phyloP scores from a whole-genome alignment of 2,797 vertebrate genomes.

The Falco naumanni region DNA sequence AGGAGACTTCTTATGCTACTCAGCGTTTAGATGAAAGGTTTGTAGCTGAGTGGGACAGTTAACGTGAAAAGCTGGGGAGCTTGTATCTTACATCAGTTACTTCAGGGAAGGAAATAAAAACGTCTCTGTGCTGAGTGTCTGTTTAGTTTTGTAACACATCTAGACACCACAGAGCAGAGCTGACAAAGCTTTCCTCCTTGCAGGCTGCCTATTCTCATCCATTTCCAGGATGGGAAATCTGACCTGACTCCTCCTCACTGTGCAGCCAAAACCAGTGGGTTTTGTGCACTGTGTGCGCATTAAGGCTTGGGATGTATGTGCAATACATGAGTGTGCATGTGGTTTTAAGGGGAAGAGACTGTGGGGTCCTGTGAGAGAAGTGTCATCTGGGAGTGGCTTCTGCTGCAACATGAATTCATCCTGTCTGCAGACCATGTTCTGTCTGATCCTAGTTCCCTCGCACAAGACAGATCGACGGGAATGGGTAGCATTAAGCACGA shows the following conservation, averaged over 20 bases:
- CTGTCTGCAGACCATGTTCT: not conserved
- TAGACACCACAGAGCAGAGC: not conserved
- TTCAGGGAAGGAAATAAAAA: constrained; percentile 26
- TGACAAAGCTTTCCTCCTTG: not conserved
- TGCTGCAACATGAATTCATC: not conserved
- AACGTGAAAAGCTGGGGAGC: constrained; percentile 19
- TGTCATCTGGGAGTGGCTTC: not conserved
- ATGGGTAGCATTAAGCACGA: not conserved
- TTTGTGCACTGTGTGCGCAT: not conserved
- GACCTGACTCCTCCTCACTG: not conserved
- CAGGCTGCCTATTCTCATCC: not conserved
- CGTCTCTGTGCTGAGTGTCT: not conserved
- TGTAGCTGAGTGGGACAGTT: not conserved
- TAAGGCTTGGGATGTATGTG: not conserved
- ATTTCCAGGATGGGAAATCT: not conserved
- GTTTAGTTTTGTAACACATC: not conserved
- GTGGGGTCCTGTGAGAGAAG: rapidly evolving
- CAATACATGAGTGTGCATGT: too few relatives aligned
- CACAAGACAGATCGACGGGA: rapidly evolving
- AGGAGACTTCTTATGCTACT: not conserved
- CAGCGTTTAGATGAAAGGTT: not conserved
- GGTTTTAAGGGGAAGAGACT: not conserved
- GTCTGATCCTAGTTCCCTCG: not conserved
- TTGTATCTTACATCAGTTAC: not conserved
- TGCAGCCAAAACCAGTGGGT: not conserved